Percentiles rank a stretch among this genome's conserved stretches.
Conservation (phyloP, 2,888 invertebrate genomes). For the Heliconius erato region DNA sequence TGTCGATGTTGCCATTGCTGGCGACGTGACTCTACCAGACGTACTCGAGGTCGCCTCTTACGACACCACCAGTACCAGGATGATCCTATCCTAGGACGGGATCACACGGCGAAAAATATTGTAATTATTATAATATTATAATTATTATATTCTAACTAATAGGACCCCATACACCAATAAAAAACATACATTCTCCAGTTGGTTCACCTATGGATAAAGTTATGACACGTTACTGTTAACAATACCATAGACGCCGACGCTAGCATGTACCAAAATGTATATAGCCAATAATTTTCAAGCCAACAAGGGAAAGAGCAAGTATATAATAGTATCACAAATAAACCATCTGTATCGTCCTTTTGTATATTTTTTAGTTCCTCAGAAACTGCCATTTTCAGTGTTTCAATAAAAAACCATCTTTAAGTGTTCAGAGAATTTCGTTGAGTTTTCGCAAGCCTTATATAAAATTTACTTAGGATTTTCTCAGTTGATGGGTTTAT, state of each 20-base stretch:
- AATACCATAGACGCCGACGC: slow-evolving; percentile 86
- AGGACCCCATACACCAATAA: slow-evolving; percentile 88
- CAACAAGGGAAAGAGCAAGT: slow-evolving; percentile 63
- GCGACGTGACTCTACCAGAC: no score
- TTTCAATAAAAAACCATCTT: no score
- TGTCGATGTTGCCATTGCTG: no score
- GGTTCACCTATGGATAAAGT: slow-evolving; percentile 91
- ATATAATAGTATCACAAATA: slow-evolving; percentile 68
- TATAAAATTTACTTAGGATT: slow-evolving; percentile 86
- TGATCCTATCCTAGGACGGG: no score
- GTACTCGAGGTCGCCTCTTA: no score
- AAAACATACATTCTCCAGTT: slow-evolving; percentile 93
- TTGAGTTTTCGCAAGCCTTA: slow-evolving; percentile 86
- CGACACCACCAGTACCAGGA: no score
- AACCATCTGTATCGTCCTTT: slow-evolving; percentile 69
- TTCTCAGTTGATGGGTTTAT: slow-evolving; percentile 85
- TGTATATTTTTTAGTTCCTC: slow-evolving; percentile 84
- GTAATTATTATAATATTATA: no score
- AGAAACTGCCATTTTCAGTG: slow-evolving; percentile 87
- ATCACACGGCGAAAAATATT: no score
- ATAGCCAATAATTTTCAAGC: slow-evolving; percentile 59
- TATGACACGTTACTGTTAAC: slow-evolving; percentile 88
- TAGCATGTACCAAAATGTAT: slow-evolving; percentile 69
- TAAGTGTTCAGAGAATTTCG: slow-evolving; percentile 90
- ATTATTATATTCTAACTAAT: no score